Conservation (phyloP, 2,113 vertebrate genomes). For the Peromyscus californicus region DNA sequence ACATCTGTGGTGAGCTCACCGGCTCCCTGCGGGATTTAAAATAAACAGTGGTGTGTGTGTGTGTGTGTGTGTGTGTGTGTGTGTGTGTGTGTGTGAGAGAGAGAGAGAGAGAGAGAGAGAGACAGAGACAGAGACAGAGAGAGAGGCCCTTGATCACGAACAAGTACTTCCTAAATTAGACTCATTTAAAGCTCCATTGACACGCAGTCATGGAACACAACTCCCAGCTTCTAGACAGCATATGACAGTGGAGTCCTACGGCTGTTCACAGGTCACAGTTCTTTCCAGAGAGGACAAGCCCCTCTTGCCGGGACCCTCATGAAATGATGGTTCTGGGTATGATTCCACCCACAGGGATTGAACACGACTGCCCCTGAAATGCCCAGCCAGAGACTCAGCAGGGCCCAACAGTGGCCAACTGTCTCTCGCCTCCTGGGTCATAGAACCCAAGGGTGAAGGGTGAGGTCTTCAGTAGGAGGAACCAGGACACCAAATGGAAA, state of each 20-base stretch:
- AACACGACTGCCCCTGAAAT: background rate
- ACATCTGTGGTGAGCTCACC: background rate
- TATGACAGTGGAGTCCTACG: too few relatives aligned
- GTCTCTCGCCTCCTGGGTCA: background rate
- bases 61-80: background rate
- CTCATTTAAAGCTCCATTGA: background rate
- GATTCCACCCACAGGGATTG: background rate
- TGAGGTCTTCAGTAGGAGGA: background rate
- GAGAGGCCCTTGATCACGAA: background rate
- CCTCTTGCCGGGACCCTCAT: fast-evolving
- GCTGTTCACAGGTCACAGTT: background rate
- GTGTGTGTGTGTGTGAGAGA: too few relatives aligned
- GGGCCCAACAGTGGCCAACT: background rate
- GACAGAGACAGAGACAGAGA: too few relatives aligned
- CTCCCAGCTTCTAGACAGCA: background rate
- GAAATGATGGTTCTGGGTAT: background rate
- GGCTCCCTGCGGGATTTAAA: background rate
- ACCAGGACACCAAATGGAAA: background rate
- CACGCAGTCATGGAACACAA: fast-evolving
- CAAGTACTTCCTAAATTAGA: background rate
- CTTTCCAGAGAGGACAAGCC: background rate
- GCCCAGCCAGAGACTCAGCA: background rate
- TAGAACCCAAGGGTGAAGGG: too few relatives aligned
- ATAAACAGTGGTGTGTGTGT: background rate
- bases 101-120: too few relatives aligned